Conservation (phyloP, 2,113 vertebrate genomes). For the Pseudorectes ferrugineus region DNA sequence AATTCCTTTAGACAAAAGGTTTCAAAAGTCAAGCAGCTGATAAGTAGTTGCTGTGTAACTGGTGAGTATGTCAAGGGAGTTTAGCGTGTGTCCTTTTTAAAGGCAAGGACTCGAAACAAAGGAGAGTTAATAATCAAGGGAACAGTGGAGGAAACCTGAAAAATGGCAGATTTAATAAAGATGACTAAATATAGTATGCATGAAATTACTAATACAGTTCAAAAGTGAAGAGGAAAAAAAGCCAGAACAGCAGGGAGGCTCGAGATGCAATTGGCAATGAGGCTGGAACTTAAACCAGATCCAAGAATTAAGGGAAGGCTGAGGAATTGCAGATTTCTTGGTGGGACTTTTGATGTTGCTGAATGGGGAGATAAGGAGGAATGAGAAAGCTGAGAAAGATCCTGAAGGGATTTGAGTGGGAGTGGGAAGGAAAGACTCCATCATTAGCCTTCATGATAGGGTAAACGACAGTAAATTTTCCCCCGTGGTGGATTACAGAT, state of each 20-base stretch:
- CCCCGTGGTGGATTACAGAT: not conserved
- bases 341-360: constrained; percentile 10
- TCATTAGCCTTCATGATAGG: not conserved
- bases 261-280: not conserved
- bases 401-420: constrained; percentile 41
- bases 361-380: constrained; percentile 17
- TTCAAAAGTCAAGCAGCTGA: not conserved
- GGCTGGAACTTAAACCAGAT: not conserved
- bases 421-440: constrained; percentile 10
- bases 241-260: not conserved
- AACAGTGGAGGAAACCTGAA: not conserved
- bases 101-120: not conserved
- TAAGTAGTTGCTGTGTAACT: not conserved
- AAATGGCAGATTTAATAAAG: not conserved
- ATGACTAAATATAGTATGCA: not conserved
- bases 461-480: not conserved
- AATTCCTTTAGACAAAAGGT: not conserved
- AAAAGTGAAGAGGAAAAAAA: not conserved
- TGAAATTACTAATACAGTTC: not conserved
- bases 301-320: not conserved
- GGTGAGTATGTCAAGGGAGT: not conserved
- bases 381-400: constrained; percentile 17
- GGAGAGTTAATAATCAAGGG: not conserved
- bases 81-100: not conserved
- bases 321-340: not conserved